Evolutionary conservation across 2,113 vertebrate species (phyloP).

Genomic region (Epinephelus lanceolatus): DNA sequence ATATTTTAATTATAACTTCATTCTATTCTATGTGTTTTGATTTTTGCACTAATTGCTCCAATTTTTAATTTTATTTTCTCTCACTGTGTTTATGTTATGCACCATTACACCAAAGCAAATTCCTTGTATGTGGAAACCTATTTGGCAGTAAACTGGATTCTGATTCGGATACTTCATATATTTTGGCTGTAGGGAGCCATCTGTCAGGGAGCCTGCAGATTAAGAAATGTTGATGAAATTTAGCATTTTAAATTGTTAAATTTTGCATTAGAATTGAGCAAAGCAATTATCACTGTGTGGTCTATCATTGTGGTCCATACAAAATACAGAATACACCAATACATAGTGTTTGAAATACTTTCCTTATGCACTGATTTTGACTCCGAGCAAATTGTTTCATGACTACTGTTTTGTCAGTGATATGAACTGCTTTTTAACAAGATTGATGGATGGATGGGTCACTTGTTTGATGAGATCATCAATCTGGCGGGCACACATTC

Average conservation of each 20-base stretch:
- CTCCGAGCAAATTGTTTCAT: background rate
- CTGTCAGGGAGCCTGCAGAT: background rate
- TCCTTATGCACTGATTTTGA: background rate
- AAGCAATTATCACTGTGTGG: background rate
- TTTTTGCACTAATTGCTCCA: too few species aligned
- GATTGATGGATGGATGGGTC: conserved; percentile 8
- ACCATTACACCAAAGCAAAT: too few species aligned
- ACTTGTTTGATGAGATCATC: conserved; percentile 9
- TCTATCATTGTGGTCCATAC: background rate
- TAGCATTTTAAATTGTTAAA: background rate
- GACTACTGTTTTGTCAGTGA: background rate
- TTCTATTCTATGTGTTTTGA: too few species aligned
- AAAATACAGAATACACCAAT: background rate
- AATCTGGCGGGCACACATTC: conserved; percentile 3
- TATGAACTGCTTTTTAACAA: background rate
- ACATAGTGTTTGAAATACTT: background rate
- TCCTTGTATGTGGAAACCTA: too few species aligned
- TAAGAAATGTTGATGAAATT: background rate
- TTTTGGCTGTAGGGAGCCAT: background rate
- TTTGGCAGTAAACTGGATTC: too few species aligned
- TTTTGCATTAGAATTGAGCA: background rate
- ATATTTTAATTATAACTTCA: too few species aligned
- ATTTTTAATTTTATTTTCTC: too few species aligned
- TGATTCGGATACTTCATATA: background rate
- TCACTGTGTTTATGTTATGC: too few species aligned